Conservation (phyloP, 2,888 invertebrate genomes). For the Camponotus fellah region DNA sequence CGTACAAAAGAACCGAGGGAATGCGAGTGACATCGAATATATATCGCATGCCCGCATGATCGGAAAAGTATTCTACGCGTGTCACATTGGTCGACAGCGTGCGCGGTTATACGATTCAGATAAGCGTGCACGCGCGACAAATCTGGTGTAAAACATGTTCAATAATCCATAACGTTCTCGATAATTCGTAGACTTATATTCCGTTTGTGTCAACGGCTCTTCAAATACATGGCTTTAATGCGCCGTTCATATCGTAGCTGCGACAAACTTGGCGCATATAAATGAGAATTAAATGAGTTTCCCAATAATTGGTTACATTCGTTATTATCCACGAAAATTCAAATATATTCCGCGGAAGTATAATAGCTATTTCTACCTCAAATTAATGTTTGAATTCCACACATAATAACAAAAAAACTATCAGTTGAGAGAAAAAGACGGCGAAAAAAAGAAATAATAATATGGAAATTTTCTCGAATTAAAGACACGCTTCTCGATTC, state of each 20-base stretch:
- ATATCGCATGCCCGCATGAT: conserved; percentile 66
- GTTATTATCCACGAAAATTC: conserved; percentile 29
- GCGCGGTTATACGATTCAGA: conserved; percentile 42
- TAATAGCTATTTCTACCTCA: not conserved
- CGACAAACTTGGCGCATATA: conserved; percentile 28
- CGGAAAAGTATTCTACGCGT: conserved; percentile 59
- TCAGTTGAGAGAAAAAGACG: not conserved
- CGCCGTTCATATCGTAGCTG: conserved; percentile 19
- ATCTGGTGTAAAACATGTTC: conserved; percentile 57
- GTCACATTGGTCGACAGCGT: conserved; percentile 32
- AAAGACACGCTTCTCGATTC: not conserved
- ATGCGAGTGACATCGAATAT: conserved; percentile 59
- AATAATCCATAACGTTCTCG: conserved; percentile 54
- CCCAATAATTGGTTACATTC: conserved; percentile 34
- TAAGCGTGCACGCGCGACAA: conserved; percentile 33
- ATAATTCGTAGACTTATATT: conserved; percentile 52
- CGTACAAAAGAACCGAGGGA: conserved; percentile 30
- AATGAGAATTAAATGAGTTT: conserved; percentile 54
- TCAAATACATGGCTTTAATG: conserved; percentile 31
- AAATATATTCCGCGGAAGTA: conserved; percentile 29
- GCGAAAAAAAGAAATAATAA: not conserved
- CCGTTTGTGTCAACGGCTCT: conserved; percentile 21
- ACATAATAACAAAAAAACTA: not conserved
- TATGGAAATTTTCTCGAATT: not conserved
- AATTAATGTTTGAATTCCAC: conserved; percentile 18